These are phyloP conservation scores for Tetrao urogallus DNA, from an alignment of 2,113 vertebrate species.

Conservation along the genomic window DNA sequence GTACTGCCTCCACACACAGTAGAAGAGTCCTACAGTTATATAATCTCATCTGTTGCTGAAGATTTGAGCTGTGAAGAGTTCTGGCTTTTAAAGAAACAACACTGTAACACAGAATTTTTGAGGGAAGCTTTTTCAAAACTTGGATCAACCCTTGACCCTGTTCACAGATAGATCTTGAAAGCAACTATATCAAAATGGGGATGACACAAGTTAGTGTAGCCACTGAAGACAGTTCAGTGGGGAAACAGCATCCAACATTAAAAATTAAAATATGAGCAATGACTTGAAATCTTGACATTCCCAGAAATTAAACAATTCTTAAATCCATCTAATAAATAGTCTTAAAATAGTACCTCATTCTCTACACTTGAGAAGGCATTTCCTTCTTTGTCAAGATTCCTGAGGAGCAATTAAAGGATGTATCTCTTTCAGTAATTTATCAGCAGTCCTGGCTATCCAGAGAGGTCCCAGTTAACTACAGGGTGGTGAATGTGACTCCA, in stretches of 20 bases:
- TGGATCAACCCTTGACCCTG: not conserved
- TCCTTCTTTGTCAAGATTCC: not conserved
- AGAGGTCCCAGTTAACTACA: not conserved
- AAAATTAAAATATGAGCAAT: not conserved
- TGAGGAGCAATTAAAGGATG: not conserved
- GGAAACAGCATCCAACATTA: not conserved
- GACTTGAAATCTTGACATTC: not conserved
- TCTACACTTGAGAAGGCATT: not conserved
- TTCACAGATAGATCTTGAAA: not conserved
- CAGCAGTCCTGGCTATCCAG: not conserved
- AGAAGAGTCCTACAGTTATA: not conserved
- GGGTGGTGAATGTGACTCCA: not conserved
- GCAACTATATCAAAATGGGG: not conserved
- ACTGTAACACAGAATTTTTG: not conserved
- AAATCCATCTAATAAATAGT: not conserved
- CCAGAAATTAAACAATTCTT: not conserved
- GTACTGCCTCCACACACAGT: not conserved
- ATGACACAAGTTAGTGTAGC: not conserved
- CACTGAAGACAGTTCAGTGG: not conserved
- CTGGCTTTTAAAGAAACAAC: not conserved
- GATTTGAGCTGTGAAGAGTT: not conserved
- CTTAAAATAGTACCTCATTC: not conserved
- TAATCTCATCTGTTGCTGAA: not conserved
- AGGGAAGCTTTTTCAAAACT: not conserved
- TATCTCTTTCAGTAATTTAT: not conserved